A percentile compares a stretch with the other conserved stretches of the same genome.
phyloP scores from a whole-genome alignment of 2,888 invertebrate genomes.

The Deroplatys truncata region DNA sequence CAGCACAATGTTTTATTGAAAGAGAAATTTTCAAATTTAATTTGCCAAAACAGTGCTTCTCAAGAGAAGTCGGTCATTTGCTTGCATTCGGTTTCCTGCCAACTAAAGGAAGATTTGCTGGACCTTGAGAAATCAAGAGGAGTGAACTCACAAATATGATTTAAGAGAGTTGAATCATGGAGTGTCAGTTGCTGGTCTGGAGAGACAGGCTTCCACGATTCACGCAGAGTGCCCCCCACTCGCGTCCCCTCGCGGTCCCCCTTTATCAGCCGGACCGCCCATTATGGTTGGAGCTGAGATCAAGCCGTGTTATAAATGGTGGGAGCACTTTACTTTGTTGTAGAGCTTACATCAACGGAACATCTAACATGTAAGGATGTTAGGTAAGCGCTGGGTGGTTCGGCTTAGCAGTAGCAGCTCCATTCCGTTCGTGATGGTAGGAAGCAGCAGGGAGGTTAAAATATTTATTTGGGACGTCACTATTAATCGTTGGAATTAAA shows the following conservation, averaged over 20 bases:
- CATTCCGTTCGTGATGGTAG: not conserved
- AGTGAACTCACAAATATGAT: not conserved
- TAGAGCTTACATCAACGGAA: slow-evolving; percentile 1
- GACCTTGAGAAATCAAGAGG: not conserved
- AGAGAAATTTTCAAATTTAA: not conserved
- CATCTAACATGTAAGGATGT: not conserved
- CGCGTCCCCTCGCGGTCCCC: not conserved
- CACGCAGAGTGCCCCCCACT: not conserved
- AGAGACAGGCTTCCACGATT: not conserved
- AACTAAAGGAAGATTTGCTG: not conserved
- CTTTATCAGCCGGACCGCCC: not conserved
- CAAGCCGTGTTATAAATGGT: slow-evolving; percentile 6
- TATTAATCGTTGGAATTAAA: not conserved
- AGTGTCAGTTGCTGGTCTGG: not conserved
- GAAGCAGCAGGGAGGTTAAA: not conserved
- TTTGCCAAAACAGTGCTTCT: not conserved
- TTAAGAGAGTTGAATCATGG: slow-evolving; percentile 3
- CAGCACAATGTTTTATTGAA: not conserved
- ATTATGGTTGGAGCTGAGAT: not conserved
- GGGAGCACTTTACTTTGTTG: not conserved
- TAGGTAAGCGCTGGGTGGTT: not conserved
- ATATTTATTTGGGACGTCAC: not conserved
- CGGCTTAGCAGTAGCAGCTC: not conserved
- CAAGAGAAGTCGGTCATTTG: not conserved
- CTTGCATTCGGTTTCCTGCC: not conserved